Percentiles rank a stretch among this genome's conserved stretches.
Evolutionary conservation across 2,888 invertebrate species (phyloP).

Genomic region (Caenorhabditis virilis): DNA sequence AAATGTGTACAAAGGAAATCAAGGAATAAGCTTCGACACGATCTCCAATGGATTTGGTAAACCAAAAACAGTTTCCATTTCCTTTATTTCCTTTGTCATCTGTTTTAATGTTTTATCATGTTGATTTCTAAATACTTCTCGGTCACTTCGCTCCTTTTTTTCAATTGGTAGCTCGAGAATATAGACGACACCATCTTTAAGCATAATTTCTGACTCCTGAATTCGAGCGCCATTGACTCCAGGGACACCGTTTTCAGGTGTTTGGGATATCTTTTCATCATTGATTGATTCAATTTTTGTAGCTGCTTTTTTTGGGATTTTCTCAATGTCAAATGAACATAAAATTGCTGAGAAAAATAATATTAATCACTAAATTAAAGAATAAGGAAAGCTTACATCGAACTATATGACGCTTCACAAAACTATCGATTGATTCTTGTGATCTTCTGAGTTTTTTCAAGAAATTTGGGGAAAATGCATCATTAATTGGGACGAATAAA

Average conservation of each 20-base stretch:
- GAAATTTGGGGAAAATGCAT: constrained; percentile 5
- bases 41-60: too few relatives aligned
- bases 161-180: neutral
- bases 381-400: neutral
- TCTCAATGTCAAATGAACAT: neutral
- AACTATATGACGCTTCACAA: constrained; percentile 3
- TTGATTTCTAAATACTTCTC: too few relatives aligned
- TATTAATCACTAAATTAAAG: neutral
- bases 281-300: neutral
- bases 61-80: too few relatives aligned
- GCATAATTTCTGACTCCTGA: neutral
- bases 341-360: neutral
- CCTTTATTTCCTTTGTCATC: too few relatives aligned
- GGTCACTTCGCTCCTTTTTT: too few relatives aligned
- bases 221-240: neutral
- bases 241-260: neutral
- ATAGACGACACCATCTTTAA: neutral
- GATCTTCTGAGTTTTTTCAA: neutral
- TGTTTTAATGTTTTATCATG: too few relatives aligned
- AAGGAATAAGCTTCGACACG: too few relatives aligned
- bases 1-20: too few relatives aligned
- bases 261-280: neutral
- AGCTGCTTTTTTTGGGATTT: neutral
- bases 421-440: neutral
- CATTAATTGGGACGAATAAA: constrained; percentile 3